Base-by-base conservation (phyloP, 2,888 invertebrate genomes). In the Caenorhabditis sp. region DNA sequence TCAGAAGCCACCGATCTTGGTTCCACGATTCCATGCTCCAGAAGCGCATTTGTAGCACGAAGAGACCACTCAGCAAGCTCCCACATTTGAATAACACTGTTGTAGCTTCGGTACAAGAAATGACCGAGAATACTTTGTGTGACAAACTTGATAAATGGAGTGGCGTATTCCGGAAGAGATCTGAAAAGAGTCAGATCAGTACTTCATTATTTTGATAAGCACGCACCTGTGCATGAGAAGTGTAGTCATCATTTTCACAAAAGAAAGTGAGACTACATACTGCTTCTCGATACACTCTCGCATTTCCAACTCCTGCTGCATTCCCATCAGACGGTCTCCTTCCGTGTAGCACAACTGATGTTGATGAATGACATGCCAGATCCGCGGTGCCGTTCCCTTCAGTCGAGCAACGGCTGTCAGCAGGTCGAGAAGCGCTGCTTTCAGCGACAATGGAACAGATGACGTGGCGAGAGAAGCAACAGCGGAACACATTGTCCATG, bases 271-370 rank as follows among this genome's bases (percentile, higher is more conserved):
- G 19, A 82, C 87, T 56, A 89, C 88, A 59, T 89, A 91, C 28
- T 86, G 72, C 38, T 87, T 88, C 24, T 58, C 56, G 5, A 80
- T 56, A 49, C 89, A 86, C 75, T 91, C 91, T 56, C 86, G 70
- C 59, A 90, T 88, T n/a, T 91, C 91, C 58, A 90, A 73, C 54
- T 91, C 91, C 56, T 86, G 82, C 84, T 90, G 88, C 68, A 90
- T 83, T 59, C 90, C 90, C 59, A 75, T 63, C 56, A 89, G 68
- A 7, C 79, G 58, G n/a, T 87, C 86, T 41, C 66, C 77, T n/a
- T 84, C 86, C 12, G 76, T 54, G 47, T 73, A 77, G 69, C 88
- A 90, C 41, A 89, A 70, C 51, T 86, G 82, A 59, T 89, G 69
- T 8, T 74, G 61, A 31, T 88, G 75, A 35, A 90, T 70, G 3